Evolutionary conservation across 2,888 invertebrate genomes (phyloP).

Genomic region (Zootermopsis nevadensis): DNA sequence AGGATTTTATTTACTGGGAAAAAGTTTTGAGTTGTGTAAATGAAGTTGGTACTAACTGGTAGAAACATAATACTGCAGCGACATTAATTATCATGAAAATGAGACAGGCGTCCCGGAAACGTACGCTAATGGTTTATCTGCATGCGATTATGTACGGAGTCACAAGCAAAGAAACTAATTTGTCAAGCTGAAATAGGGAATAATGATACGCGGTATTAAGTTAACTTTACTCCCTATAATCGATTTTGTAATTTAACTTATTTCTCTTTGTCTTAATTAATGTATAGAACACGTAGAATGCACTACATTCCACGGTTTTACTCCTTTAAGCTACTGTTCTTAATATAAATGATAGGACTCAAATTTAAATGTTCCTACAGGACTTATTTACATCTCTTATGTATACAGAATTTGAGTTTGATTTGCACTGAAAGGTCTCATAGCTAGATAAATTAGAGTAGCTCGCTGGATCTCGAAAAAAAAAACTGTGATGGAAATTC

Average conservation of each 20-base stretch:
- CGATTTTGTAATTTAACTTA: constrained; percentile 7
- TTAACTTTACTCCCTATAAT: background rate
- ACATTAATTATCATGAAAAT: background rate
- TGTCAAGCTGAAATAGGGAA: background rate
- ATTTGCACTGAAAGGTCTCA: no score
- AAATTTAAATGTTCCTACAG: background rate
- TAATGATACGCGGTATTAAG: background rate
- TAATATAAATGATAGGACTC: background rate
- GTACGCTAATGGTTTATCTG: constrained; percentile 13
- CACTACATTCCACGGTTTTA: background rate
- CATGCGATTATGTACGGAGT: background rate
- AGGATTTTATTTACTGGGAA: background rate
- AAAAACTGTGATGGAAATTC: no score
- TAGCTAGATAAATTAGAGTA: no score
- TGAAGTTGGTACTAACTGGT: constrained; percentile 10
- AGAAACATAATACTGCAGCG: constrained; percentile 3
- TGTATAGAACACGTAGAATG: background rate
- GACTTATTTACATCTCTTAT: background rate
- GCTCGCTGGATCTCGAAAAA: no score
- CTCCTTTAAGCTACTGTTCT: background rate
- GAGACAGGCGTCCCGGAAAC: background rate
- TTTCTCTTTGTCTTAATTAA: background rate
- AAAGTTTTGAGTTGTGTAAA: background rate
- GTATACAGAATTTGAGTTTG: no score
- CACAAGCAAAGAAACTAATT: background rate